phyloP scores from a whole-genome alignment of 2,113 vertebrate genomes.

The Ptilonorhynchus violaceus region DNA sequence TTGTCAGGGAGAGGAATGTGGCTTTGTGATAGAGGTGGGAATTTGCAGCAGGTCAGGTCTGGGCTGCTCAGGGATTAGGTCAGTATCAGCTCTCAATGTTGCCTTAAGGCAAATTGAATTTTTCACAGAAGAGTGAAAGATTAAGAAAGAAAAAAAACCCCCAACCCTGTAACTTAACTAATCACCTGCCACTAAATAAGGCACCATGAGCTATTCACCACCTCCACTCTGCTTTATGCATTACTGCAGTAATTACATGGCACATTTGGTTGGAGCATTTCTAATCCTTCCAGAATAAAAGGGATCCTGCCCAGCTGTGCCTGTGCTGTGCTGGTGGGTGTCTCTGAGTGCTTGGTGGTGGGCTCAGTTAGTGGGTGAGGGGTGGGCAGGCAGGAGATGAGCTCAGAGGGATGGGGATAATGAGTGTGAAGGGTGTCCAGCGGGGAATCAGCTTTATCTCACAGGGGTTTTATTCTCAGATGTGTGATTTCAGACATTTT shows the following conservation, averaged over 20 bases:
- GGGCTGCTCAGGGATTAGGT: slow-evolving; percentile 31
- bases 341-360: neutral
- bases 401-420: neutral
- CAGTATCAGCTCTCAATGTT: neutral
- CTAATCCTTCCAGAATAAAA: neutral
- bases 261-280: neutral
- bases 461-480: neutral
- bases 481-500: neutral
- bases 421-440: neutral
- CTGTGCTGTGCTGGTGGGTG: neutral
- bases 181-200: neutral
- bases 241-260: neutral
- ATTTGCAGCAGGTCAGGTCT: slow-evolving; percentile 11
- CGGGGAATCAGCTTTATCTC: neutral
- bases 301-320: neutral
- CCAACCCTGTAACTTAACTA: neutral
- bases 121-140: neutral
- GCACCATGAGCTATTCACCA: neutral
- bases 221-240: neutral
- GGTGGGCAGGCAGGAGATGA: neutral
- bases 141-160: neutral
- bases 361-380: neutral
- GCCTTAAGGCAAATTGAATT: slow-evolving; percentile 21
- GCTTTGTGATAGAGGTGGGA: neutral
- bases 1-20: slow-evolving; percentile 6